A percentile compares a stretch with the other conserved stretches of the same genome.
phyloP scores from a whole-genome alignment of 2,888 invertebrate genomes.

The Drosophila dives region DNA sequence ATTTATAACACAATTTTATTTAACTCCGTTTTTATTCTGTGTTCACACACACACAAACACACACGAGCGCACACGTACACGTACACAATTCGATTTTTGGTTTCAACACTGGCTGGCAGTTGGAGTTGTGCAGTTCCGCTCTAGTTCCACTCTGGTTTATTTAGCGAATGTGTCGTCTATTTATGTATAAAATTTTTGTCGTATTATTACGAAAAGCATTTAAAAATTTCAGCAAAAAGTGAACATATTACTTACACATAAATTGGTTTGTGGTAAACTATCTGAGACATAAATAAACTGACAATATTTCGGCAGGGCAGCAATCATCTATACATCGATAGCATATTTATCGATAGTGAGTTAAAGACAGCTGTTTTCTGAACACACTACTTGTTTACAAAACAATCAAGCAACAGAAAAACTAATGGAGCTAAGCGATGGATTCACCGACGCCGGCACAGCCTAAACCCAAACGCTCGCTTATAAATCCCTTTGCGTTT shows the following conservation, averaged over 20 bases:
- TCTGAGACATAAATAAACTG: neutral
- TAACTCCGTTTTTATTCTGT: neutral
- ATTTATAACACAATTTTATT: conserved; percentile 1
- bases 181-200: neutral
- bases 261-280: neutral
- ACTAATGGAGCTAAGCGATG: conserved; percentile 6
- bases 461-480: conserved; percentile 46
- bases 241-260: neutral
- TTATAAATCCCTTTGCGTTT: conserved; percentile 54
- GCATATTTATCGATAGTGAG: conserved; percentile 6
- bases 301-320: too few species aligned
- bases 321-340: neutral
- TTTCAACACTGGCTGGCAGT: conserved; percentile 1
- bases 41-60: conserved; percentile 5
- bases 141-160: conserved; percentile 5
- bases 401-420: conserved; percentile 9
- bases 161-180: neutral
- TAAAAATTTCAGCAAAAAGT: neutral
- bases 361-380: conserved; percentile 4
- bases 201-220: neutral
- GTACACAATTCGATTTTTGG: conserved; percentile 1
- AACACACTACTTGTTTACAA: conserved; percentile 1
- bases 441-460: neutral
- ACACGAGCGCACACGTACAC: neutral
- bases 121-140: conserved; percentile 11